Evolutionary conservation across 2,113 vertebrate species (phyloP), one percentile per base, ranked within the genome.

Genomic region (Rhynchopsitta pachyrhyncha): DNA sequence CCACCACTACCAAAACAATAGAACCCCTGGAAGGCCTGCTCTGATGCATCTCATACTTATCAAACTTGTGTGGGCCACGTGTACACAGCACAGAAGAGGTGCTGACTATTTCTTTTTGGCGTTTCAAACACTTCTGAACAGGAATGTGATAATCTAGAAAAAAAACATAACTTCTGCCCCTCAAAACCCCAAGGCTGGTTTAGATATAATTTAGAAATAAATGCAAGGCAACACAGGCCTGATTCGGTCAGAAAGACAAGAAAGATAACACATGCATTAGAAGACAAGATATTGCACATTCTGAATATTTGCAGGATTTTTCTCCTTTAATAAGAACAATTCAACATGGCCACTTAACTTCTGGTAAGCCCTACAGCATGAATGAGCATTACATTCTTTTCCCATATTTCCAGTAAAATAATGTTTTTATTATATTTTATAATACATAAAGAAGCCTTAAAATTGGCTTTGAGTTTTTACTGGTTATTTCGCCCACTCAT

Each of bases 361-460:
- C 9, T 39, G 35, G n/a, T 79, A 90, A 91, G 33, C 20, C 42
- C 35, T 63, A 50, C 10, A 33, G 44, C 39, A 89, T 63, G 41
- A 91, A 78, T 20, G 33, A 87, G 11, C n/a, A 96, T 71, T 79
- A 87, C 62, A 71, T 64, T 82, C 28, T 89, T 95, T 68, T 82
- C 71, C 66, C 78, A 9, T 55, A 86, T 59, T 79, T 89, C 77
- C 84, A 85, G 78, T 37, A 79, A 92, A 90, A 82, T 82, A 79
- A 93, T 60, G 22, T 84, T 55, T 89, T 92, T 37, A 78, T 89
- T 95, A n/a, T 91, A 86, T 95, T 94, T 92, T 81, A 96, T 46
- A 94, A 95, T 50, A 82, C 8, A 92, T 46, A 75, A 95, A 92
- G 77, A 75, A 86, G 37, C 33, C 24, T 94, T 85, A 79, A 92